These are phyloP conservation scores for Cantharis rustica DNA, from an alignment of 2,888 invertebrate genomes.

Conservation along the genomic window DNA sequence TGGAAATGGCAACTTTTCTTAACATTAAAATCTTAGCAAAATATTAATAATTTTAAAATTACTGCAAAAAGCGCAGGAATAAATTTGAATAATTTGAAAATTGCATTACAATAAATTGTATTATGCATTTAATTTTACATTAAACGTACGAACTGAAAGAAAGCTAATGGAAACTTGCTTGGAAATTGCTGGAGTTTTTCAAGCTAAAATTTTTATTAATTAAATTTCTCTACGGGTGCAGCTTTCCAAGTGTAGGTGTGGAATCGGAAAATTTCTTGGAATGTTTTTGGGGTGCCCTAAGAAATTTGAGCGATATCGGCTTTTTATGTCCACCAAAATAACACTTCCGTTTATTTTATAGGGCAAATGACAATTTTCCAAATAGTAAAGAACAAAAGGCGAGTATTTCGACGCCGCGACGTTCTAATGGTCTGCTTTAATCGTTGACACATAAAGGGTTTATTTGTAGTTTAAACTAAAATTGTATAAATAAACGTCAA, in stretches of 20 bases:
- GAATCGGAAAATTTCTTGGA: not conserved
- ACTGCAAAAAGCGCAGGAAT: not conserved
- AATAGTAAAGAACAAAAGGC: not conserved
- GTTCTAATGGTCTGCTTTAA: not conserved
- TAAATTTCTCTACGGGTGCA: not conserved
- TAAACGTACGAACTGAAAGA: not conserved
- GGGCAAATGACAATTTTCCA: not conserved
- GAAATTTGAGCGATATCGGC: not conserved
- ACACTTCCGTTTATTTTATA: not conserved
- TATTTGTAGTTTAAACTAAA: not conserved
- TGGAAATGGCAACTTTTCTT: not conserved
- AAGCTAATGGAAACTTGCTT: not conserved
- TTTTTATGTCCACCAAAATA: not conserved
- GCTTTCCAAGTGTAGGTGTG: not conserved
- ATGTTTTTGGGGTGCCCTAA: not conserved
- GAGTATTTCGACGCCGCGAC: not conserved
- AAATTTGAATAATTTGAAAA: not conserved
- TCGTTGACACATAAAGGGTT: not conserved
- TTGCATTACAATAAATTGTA: not conserved
- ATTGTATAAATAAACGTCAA: not conserved
- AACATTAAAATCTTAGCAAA: not conserved
- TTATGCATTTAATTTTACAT: not conserved
- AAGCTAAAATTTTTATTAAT: not conserved
- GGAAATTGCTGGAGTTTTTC: not conserved
- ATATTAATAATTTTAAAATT: not conserved